phyloP scores from a whole-genome alignment of 1,140 invertebrate species.

The Lordiphosa stackelbergi region DNA sequence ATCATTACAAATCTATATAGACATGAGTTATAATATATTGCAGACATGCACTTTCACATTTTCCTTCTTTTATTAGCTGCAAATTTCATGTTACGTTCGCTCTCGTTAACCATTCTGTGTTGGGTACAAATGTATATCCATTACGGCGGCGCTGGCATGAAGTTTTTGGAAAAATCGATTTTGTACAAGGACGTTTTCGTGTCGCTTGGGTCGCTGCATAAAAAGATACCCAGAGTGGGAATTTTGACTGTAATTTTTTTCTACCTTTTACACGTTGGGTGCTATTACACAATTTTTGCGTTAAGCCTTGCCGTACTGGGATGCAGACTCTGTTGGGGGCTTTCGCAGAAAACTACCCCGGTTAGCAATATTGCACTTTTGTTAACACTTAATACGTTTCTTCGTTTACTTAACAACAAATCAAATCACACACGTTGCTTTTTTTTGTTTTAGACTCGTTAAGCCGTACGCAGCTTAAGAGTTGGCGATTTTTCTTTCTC shows the following conservation, averaged over 20 bases:
- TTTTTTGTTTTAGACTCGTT: constrained; percentile 34
- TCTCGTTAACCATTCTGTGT: background rate
- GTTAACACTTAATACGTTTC: constrained; percentile 50
- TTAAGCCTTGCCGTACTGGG: constrained; percentile 7
- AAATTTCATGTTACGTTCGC: constrained; percentile 6
- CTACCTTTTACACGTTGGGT: constrained; percentile 68
- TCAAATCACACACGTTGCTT: constrained; percentile 51
- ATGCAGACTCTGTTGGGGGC: constrained; percentile 50
- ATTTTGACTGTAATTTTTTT: constrained; percentile 30
- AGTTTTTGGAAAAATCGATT: constrained; percentile 76
- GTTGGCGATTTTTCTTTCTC: constrained; percentile 28
- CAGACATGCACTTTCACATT: constrained; percentile 2
- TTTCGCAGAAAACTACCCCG: constrained; percentile 69
- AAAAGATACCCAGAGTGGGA: constrained; percentile 22
- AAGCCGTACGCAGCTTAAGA: constrained; percentile 49
- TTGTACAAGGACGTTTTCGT: constrained; percentile 71
- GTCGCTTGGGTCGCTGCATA: constrained; percentile 30
- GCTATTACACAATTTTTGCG: constrained; percentile 70
- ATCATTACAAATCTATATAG: background rate
- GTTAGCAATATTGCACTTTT: constrained; percentile 50
- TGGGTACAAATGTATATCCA: constrained; percentile 49
- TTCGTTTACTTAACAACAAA: constrained; percentile 51
- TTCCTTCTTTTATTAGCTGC: background rate
- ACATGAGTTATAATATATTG: background rate
- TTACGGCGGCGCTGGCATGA: constrained; percentile 55